Evolutionary conservation across 2,113 vertebrate species (phyloP).

Genomic region (Scolopax mira): DNA sequence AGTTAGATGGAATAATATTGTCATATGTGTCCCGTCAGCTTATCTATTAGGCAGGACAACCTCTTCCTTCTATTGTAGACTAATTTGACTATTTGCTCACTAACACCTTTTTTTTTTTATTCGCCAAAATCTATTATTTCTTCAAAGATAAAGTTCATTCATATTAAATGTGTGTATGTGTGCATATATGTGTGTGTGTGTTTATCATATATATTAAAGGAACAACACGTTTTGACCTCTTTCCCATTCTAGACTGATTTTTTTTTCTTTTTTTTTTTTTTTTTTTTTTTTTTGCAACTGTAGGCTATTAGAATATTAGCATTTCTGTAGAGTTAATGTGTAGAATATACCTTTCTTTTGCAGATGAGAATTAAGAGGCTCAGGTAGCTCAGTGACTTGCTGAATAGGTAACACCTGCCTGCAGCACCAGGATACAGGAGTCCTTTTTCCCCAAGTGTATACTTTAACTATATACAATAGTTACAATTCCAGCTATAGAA

Average conservation of each 20-base stretch:
- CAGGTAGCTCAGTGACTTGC: not conserved
- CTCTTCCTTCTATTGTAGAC: not conserved
- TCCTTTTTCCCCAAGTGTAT: not conserved
- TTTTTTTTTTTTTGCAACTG: not conserved
- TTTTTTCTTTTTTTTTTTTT: not conserved
- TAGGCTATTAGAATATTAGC: not conserved
- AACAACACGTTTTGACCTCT: not conserved
- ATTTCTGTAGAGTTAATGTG: not conserved
- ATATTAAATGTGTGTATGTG: not conserved
- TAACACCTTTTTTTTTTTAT: too few relatives aligned
- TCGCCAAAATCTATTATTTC: not conserved
- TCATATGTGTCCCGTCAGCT: not conserved
- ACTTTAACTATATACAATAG: not conserved
- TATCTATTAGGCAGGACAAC: not conserved
- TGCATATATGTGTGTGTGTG: too few relatives aligned
- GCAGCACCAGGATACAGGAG: not conserved
- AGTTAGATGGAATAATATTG: conserved; percentile 11
- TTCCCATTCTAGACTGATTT: not conserved
- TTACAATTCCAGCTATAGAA: not conserved
- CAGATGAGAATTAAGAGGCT: not conserved
- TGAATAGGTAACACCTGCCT: not conserved
- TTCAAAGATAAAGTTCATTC: not conserved
- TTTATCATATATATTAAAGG: too few relatives aligned
- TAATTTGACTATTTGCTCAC: not conserved
- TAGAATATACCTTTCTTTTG: not conserved